These are phyloP conservation scores for Coryphaenoides rupestris DNA, from an alignment of 2,113 vertebrate species.

Conservation along the genomic window DNA sequence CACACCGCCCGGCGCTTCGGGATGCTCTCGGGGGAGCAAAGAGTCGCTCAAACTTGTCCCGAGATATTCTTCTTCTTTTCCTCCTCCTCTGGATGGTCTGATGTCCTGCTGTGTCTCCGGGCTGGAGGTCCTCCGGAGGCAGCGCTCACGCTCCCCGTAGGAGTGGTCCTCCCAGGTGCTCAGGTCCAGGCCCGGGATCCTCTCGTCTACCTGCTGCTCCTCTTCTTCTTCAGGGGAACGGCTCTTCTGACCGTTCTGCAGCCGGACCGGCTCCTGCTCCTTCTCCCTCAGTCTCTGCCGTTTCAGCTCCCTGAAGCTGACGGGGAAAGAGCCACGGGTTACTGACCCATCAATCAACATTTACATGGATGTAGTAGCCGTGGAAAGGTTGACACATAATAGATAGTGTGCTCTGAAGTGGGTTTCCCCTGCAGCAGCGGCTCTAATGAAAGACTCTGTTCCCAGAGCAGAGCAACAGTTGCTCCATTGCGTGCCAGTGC, in stretches of 20 bases:
- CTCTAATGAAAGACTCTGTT: slow-evolving; percentile 10
- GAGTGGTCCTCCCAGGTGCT: slow-evolving; percentile 82
- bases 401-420: neutral
- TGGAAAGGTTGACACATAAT: too few relatives aligned
- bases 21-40: slow-evolving; percentile 1
- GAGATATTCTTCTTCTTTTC: slow-evolving; percentile 24
- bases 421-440: neutral
- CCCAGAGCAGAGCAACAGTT: slow-evolving; percentile 47
- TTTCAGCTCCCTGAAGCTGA: slow-evolving; percentile 78
- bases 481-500: slow-evolving; percentile 43
- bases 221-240: slow-evolving; percentile 54
- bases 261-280: slow-evolving; percentile 44
- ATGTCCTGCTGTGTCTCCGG: slow-evolving; percentile 26
- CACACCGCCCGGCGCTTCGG: slow-evolving; percentile 37
- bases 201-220: slow-evolving; percentile 48
- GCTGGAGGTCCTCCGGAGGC: slow-evolving; percentile 59
- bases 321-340: slow-evolving; percentile 22
- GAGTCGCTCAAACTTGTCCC: neutral
- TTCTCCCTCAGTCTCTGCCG: slow-evolving; percentile 69
- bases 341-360: too few relatives aligned
- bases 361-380: too few relatives aligned
- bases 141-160: slow-evolving; percentile 73
- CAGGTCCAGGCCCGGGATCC: slow-evolving; percentile 79
- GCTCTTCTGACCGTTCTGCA: slow-evolving; percentile 69
- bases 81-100: neutral